Conservation (phyloP, 2,888 invertebrate genomes). For the Aelia acuminata region DNA sequence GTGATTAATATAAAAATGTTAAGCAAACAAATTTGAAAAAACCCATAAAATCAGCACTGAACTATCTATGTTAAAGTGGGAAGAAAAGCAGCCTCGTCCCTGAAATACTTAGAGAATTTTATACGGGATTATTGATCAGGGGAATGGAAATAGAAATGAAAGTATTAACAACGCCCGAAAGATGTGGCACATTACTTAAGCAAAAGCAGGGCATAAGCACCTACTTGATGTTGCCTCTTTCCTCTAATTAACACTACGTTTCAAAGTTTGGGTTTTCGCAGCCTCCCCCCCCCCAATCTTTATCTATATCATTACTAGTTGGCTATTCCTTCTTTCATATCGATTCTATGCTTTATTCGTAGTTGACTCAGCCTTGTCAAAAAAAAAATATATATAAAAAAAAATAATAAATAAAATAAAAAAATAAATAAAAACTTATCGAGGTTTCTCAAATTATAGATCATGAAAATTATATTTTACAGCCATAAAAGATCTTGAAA, state of each 20-base stretch:
- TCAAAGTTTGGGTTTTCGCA: background rate
- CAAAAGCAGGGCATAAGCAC: background rate
- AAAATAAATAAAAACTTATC: too few relatives aligned
- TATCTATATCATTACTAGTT: background rate
- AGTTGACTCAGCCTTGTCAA: background rate
- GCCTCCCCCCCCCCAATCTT: background rate
- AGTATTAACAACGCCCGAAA: background rate
- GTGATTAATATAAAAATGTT: too few relatives aligned
- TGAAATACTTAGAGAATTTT: background rate
- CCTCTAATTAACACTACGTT: constrained; percentile 8
- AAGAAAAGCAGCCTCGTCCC: background rate
- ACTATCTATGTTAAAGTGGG: background rate
- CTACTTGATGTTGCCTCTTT: background rate
- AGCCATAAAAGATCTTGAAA: too few relatives aligned
- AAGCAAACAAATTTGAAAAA: too few relatives aligned
- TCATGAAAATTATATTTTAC: too few relatives aligned
- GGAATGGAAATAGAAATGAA: background rate
- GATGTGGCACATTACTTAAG: background rate
- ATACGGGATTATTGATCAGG: background rate
- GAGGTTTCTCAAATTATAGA: too few relatives aligned
- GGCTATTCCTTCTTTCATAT: background rate
- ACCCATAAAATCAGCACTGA: too few relatives aligned
- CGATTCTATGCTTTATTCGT: too few relatives aligned
- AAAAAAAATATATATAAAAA: background rate
- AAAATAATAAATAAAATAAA: too few relatives aligned